Percentiles rank a stretch among this genome's conserved stretches.
Conservation (phyloP, 2,113 vertebrate species). For the Diadophis punctatus region DNA sequence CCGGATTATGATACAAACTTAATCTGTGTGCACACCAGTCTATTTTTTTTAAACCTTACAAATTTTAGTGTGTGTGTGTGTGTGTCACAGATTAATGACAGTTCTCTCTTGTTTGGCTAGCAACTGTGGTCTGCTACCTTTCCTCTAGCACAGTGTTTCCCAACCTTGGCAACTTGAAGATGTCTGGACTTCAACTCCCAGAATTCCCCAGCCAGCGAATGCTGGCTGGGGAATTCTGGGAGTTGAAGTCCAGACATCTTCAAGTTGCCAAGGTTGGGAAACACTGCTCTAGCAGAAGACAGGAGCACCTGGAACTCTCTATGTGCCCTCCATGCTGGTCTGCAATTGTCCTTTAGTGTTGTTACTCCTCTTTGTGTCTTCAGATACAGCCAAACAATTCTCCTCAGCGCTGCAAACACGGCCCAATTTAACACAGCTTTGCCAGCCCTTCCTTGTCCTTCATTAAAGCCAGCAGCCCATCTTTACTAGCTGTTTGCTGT, state of each 20-base stretch:
- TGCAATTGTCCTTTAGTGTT: neutral
- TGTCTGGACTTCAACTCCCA: too few species aligned
- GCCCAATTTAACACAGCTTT: neutral
- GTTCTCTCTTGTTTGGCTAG: neutral
- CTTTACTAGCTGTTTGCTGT: neutral
- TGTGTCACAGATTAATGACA: neutral
- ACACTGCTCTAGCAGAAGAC: too few species aligned
- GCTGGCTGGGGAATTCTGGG: too few species aligned
- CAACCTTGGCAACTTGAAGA: too few species aligned
- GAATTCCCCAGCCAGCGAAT: too few species aligned
- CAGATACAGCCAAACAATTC: neutral
- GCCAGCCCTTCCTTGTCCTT: neutral
- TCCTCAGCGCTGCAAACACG: neutral
- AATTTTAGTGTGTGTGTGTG: neutral
- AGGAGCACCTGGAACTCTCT: neutral
- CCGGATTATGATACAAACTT: neutral
- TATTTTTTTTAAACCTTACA: neutral
- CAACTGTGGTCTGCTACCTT: neutral
- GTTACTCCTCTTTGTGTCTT: neutral
- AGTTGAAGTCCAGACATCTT: too few species aligned
- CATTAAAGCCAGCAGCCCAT: neutral
- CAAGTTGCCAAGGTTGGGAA: too few species aligned
- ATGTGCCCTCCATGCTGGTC: neutral
- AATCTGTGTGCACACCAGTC: neutral
- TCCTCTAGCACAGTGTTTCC: too few species aligned